phyloP scores from a whole-genome alignment of 64 coral and sea anemone genomes.

The Anthopleura sola region DNA sequence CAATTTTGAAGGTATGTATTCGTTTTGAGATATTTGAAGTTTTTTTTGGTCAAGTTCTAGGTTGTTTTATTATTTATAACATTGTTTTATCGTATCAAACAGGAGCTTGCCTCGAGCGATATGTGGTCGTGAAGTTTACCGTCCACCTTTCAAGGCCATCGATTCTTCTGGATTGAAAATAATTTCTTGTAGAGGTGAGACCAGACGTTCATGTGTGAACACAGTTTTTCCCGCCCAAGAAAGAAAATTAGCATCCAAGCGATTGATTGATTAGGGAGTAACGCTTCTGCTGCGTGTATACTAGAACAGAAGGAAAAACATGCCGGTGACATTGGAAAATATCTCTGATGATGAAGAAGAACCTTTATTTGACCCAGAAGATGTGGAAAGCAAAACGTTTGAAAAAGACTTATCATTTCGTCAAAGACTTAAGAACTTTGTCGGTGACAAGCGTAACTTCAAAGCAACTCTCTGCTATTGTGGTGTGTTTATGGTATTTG shows the following conservation, averaged over 20 bases:
- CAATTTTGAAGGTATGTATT: background rate
- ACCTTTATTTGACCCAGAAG: slow-evolving; percentile 74
- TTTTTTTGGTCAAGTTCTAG: background rate
- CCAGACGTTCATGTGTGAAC: background rate
- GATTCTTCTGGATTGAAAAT: background rate
- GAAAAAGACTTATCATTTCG: slow-evolving; percentile 54
- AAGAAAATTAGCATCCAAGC: background rate
- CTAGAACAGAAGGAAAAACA: background rate
- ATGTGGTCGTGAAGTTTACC: slow-evolving; percentile 13
- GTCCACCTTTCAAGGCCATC: background rate
- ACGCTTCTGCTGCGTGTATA: background rate
- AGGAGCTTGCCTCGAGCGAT: background rate
- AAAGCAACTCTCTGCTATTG: slow-evolving; percentile 81
- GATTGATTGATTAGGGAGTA: background rate
- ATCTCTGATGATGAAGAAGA: slow-evolving; percentile 66
- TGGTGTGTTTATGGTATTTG: slow-evolving; percentile 95
- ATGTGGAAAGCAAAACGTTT: slow-evolving; percentile 65
- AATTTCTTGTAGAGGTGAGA: background rate
- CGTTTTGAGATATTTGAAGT: background rate
- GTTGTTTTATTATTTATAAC: background rate
- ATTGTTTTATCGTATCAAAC: background rate
- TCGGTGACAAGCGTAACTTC: slow-evolving; percentile 67
- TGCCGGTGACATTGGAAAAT: slow-evolving; percentile 14
- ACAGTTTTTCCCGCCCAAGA: background rate
- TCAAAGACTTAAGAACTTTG: slow-evolving; percentile 41